Evolutionary conservation across 2,888 invertebrate species (phyloP), one percentile per base, ranked within the genome.

Genomic region (Drosophila melanocephala): DNA sequence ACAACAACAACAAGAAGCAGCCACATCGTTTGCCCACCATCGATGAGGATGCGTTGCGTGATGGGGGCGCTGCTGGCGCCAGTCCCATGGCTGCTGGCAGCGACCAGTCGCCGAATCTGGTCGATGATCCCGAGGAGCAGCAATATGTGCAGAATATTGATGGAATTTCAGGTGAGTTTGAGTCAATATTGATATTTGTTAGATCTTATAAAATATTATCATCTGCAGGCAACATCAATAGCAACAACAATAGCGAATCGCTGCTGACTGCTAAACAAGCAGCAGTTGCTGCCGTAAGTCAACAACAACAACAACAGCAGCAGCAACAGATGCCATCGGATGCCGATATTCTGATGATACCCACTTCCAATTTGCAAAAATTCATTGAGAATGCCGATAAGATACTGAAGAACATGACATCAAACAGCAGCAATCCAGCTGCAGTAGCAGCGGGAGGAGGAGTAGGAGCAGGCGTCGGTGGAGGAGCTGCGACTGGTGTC

Each of bases 321-420:
- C 76, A 75, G 26, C 77, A 69, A 57, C 81, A 79, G 50, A 71
- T 75, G 19, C 87, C 81, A 10, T 70, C 83, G n/a, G 92, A 92
- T 61, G 83, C 89, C 9, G 92, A 93, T 72, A 85, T 90, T 81
- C 89, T 92, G 61, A 92, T 79, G 79, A 79, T 93, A 91, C 93
- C 93, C 55, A 93, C 92, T 50, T 91, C 93, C 53, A 93, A 93
- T 85, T 88, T 93, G 66, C 93, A 93, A 80, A 90, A 91, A 62
- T 92, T 93, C 57, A 91, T 93, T 58, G 90, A 92, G 80, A 93
- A 91, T 75, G 93, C 93, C 53, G 93, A 93, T 86, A 93, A 91
- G 83, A 93, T 93, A 82, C 76, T 93, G 30, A 92, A 92, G 72
- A 93, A 93, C 78, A 90, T 93, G 56, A 92, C 92, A 57, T 58